Evolutionary conservation across 2,888 invertebrate genomes (phyloP).

Genomic region (Leistus spinibarbis): DNA sequence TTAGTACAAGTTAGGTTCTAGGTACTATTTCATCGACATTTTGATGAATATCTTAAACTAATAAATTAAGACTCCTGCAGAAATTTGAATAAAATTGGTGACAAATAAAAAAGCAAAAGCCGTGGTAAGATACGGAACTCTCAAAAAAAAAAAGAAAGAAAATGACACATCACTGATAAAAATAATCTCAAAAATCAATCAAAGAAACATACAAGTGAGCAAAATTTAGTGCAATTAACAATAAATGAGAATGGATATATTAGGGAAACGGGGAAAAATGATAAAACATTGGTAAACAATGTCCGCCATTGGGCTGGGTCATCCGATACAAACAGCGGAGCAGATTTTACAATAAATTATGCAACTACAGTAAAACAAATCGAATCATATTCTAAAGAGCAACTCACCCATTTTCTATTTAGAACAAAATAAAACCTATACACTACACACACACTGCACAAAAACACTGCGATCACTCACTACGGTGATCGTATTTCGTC

Average conservation of each 20-base stretch:
- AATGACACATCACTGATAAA: not conserved
- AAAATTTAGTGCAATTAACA: not conserved
- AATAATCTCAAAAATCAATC: not conserved
- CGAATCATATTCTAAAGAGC: not conserved
- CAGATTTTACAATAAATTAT: conserved; percentile 6
- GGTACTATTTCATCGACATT: not conserved
- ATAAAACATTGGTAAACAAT: conserved; percentile 33
- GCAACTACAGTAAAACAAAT: conserved; percentile 13
- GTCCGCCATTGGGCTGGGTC: conserved; percentile 39
- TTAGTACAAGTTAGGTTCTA: not conserved
- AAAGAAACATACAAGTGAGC: not conserved
- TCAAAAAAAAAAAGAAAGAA: not conserved
- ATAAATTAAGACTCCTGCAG: not conserved
- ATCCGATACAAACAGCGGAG: conserved; percentile 22
- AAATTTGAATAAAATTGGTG: not conserved
- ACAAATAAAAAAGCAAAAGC: not conserved
- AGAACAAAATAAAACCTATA: conserved; percentile 6
- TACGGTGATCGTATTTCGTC: conserved; percentile 25
- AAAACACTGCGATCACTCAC: conserved; percentile 18
- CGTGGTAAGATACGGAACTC: not conserved
- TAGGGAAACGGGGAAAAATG: not conserved
- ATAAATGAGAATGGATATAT: not conserved
- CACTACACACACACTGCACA: conserved; percentile 31
- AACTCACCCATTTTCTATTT: conserved; percentile 31
- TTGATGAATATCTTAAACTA: not conserved